Evolutionary conservation across 1,140 invertebrate genomes (phyloP).

Genomic region (Stegodyphus dumicola): DNA sequence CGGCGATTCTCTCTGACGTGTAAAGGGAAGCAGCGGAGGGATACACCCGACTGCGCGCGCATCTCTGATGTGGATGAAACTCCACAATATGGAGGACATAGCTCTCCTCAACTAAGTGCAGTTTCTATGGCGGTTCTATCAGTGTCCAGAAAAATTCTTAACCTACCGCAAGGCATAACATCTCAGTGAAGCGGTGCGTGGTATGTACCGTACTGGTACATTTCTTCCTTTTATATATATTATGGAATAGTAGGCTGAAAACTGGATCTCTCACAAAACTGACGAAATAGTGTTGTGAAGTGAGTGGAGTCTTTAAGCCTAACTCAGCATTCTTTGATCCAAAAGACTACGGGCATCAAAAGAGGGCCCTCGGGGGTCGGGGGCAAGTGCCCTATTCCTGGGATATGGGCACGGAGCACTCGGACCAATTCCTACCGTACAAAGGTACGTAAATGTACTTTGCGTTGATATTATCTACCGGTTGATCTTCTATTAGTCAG

Average conservation of each 20-base stretch:
- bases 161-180: background rate
- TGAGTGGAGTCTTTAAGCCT: background rate
- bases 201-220: background rate
- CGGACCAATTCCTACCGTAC: constrained; percentile 36
- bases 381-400: constrained; percentile 47
- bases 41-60: constrained; percentile 2
- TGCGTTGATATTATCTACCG: too few relatives aligned
- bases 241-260: background rate
- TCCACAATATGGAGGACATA: constrained; percentile 12
- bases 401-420: constrained; percentile 50
- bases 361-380: constrained; percentile 26
- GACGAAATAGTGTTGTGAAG: background rate
- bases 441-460: constrained; percentile 14
- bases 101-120: background rate
- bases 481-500: too few relatives aligned
- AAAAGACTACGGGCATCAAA: constrained; percentile 27
- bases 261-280: background rate
- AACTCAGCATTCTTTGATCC: background rate
- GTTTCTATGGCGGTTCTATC: background rate
- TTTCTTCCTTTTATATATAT: background rate
- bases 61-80: constrained; percentile 18
- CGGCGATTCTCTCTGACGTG: background rate
- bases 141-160: background rate
- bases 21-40: background rate
- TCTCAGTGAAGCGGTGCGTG: background rate